Evolutionary conservation across 2,888 invertebrate genomes (phyloP).

Genomic region (Bedellia somnulentella): DNA sequence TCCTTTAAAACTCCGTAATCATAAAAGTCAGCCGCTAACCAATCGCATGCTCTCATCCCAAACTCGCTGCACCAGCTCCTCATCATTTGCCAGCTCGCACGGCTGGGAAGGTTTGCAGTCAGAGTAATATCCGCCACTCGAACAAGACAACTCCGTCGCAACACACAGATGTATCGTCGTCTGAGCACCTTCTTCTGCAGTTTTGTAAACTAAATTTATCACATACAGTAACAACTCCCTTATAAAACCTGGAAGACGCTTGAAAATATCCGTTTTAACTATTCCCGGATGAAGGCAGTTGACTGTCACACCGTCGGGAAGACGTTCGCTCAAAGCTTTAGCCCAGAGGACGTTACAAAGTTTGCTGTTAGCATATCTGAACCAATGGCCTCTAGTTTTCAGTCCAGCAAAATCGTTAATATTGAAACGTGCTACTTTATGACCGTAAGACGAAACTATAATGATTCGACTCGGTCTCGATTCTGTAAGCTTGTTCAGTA

Average conservation of each 20-base stretch:
- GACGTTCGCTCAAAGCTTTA: slow-evolving; percentile 31
- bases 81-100: slow-evolving; percentile 58
- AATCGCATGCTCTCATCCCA: slow-evolving; percentile 70
- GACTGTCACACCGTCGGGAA: slow-evolving; percentile 65
- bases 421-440: slow-evolving; percentile 49
- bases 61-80: slow-evolving; percentile 69
- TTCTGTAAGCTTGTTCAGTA: slow-evolving; percentile 44
- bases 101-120: slow-evolving; percentile 68
- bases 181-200: slow-evolving; percentile 75
- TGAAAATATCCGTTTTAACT: slow-evolving; percentile 77
- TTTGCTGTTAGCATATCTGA: slow-evolving; percentile 48
- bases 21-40: too few relatives aligned
- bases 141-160: slow-evolving; percentile 67
- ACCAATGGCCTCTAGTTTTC: slow-evolving; percentile 18
- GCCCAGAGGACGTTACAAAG: slow-evolving; percentile 37
- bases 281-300: slow-evolving; percentile 84
- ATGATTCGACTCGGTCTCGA: slow-evolving; percentile 43
- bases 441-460: slow-evolving; percentile 34
- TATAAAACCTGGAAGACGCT: slow-evolving; percentile 41
- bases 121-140: slow-evolving; percentile 75
- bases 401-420: slow-evolving; percentile 17
- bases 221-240: slow-evolving; percentile 55
- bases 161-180: slow-evolving; percentile 74
- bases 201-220: slow-evolving; percentile 67
- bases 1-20: too few relatives aligned